Conservation (phyloP, 2,888 invertebrate species). For the Tortricodes alternella region DNA sequence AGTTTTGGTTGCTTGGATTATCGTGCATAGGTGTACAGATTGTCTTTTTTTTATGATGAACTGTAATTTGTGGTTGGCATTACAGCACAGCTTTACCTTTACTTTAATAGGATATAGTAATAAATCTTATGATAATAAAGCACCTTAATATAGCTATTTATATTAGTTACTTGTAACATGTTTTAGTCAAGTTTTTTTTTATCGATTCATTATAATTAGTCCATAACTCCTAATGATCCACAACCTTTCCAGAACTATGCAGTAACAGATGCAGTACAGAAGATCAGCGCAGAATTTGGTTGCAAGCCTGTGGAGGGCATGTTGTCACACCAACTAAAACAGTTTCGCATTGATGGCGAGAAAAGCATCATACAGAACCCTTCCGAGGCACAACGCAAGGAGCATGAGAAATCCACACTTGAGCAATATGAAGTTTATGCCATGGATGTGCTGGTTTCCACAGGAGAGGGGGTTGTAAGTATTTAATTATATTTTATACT, state of each 20-base stretch:
- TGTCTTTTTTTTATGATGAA: too few species aligned
- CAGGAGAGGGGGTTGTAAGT: conserved; percentile 95
- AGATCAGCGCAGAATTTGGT: conserved; percentile 95
- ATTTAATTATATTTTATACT: neutral
- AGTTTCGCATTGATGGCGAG: conserved; percentile 98
- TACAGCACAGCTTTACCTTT: too few species aligned
- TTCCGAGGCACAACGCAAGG: conserved; percentile 97
- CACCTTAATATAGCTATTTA: too few species aligned
- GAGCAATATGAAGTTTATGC: conserved; percentile 99
- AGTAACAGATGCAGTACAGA: conserved; percentile 96
- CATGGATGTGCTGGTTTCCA: conserved; percentile 98
- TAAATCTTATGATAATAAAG: too few species aligned
- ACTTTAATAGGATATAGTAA: too few species aligned
- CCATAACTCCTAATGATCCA: too few species aligned
- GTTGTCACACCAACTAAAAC: conserved; percentile 97
- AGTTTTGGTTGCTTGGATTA: too few species aligned
- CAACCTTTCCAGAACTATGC: conserved; percentile 89
- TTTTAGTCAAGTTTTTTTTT: too few species aligned
- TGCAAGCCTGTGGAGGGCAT: conserved; percentile 99
- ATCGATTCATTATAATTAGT: too few species aligned
- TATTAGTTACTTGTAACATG: too few species aligned
- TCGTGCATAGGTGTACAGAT: too few species aligned
- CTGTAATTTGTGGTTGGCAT: too few species aligned
- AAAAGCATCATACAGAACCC: conserved; percentile 94
- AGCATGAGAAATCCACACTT: conserved; percentile 97